Percentiles rank a stretch among this genome's conserved stretches.
These are phyloP conservation scores for Spodoptera picta DNA, from an alignment of 2,888 invertebrate species.

Conservation along the genomic window DNA sequence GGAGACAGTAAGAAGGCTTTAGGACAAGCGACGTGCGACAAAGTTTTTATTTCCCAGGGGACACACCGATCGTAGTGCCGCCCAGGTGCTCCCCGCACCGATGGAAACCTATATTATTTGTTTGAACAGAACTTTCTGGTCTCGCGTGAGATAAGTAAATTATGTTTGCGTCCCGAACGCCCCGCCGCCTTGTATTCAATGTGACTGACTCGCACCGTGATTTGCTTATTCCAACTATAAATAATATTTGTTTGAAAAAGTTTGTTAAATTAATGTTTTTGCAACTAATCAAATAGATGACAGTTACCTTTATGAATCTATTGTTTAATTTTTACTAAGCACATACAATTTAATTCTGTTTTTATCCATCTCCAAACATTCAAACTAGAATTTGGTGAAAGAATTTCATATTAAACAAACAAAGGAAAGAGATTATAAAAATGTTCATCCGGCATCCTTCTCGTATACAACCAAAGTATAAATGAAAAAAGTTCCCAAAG, in stretches of 20 bases:
- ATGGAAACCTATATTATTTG: conserved; percentile 88
- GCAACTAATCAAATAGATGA: conserved; percentile 23
- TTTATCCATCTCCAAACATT: too few relatives aligned
- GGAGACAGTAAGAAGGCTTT: conserved; percentile 84
- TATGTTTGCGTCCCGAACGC: conserved; percentile 82
- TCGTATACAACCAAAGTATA: conserved; percentile 53
- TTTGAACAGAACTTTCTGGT: conserved; percentile 87
- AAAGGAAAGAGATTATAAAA: conserved; percentile 35
- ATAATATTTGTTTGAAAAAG: conserved; percentile 50
- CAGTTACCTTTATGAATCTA: conserved; percentile 18
- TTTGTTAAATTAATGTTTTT: conserved; percentile 30
- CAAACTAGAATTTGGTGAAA: conserved; percentile 1
- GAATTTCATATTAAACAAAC: conserved; percentile 25
- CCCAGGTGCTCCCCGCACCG: conserved; percentile 85
- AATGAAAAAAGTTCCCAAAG: conserved; percentile 56
- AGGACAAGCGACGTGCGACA: conserved; percentile 87
- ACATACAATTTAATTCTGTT: too few relatives aligned
- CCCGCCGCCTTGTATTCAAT: conserved; percentile 80
- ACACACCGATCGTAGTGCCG: conserved; percentile 86
- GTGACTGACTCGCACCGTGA: conserved; percentile 60
- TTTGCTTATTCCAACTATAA: conserved; percentile 65
- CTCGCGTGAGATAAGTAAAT: conserved; percentile 87
- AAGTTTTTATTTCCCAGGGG: conserved; percentile 88
- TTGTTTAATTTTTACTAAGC: not conserved
- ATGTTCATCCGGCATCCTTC: conserved; percentile 35